phyloP scores from a whole-genome alignment of 2,113 vertebrate genomes.

The Xiphorhynchus elegans region DNA sequence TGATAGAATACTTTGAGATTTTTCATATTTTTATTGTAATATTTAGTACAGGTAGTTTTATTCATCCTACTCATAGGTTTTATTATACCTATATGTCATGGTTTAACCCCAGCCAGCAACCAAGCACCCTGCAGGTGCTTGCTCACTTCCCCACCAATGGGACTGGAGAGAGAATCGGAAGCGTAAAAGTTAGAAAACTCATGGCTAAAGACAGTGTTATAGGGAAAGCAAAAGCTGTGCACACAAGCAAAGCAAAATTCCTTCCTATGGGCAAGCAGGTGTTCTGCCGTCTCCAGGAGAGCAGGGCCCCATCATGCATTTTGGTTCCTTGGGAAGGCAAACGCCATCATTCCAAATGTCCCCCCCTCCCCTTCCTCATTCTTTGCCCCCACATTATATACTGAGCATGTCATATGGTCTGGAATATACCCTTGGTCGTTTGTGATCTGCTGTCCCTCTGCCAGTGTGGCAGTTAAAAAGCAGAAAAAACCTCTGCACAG shows the following conservation, averaged over 20 bases:
- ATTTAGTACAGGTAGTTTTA: background rate
- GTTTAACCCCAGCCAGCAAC: background rate
- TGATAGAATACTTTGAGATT: background rate
- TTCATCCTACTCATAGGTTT: background rate
- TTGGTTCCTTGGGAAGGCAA: background rate
- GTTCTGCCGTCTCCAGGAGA: background rate
- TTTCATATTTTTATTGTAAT: background rate
- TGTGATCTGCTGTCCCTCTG: background rate
- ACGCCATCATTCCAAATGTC: background rate
- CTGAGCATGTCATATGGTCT: background rate
- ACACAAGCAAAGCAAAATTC: background rate
- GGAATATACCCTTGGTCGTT: background rate
- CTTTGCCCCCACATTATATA: rapidly evolving
- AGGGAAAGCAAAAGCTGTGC: background rate
- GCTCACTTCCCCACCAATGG: background rate
- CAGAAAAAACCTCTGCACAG: background rate
- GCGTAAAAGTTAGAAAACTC: background rate
- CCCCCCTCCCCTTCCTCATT: background rate
- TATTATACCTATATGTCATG: background rate
- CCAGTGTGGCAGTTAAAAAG: background rate
- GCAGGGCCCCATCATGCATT: background rate
- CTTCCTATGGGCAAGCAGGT: background rate
- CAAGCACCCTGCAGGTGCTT: background rate
- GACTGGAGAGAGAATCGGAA: rapidly evolving
- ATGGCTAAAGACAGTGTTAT: background rate